phyloP scores from a whole-genome alignment of 1,140 invertebrate genomes.

The Psix sp. region DNA sequence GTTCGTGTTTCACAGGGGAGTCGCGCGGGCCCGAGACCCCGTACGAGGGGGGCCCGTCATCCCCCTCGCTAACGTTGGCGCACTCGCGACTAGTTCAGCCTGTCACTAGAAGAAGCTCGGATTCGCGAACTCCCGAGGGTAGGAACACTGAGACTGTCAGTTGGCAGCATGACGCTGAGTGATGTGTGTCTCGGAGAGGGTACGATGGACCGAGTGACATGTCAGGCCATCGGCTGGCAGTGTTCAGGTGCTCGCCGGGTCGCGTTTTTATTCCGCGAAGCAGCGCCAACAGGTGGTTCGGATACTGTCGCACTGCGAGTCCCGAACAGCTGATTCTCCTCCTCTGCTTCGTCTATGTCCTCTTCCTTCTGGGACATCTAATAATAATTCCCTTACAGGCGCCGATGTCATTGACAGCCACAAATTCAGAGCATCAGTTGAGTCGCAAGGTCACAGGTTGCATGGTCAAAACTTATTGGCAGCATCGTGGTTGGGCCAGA shows the following conservation, averaged over 20 bases:
- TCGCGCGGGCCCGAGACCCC: constrained; percentile 64
- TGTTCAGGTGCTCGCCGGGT: neutral
- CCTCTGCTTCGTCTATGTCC: constrained; percentile 17
- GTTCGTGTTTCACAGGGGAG: constrained; percentile 64
- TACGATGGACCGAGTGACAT: neutral
- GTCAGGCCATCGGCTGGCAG: neutral
- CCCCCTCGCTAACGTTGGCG: constrained; percentile 51
- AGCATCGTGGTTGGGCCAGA: no score
- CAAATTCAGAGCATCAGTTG: no score
- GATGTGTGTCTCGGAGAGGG: neutral
- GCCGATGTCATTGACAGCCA: constrained; percentile 35
- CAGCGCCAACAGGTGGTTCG: constrained; percentile 71
- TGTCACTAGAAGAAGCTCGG: constrained; percentile 2
- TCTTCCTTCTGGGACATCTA: constrained; percentile 43
- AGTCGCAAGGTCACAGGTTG: no score
- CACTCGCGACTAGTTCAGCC: constrained; percentile 28
- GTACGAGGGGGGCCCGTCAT: constrained; percentile 65
- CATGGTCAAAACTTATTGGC: no score
- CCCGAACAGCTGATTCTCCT: constrained; percentile 57
- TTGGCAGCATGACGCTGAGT: neutral
- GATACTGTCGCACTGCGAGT: constrained; percentile 19
- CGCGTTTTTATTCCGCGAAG: constrained; percentile 67
- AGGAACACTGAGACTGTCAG: neutral
- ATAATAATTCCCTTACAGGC: constrained; percentile 40
- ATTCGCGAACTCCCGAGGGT: constrained; percentile 1